phyloP scores from a whole-genome alignment of 2,888 invertebrate species.

The Hirtodrosophila histrioides region DNA sequence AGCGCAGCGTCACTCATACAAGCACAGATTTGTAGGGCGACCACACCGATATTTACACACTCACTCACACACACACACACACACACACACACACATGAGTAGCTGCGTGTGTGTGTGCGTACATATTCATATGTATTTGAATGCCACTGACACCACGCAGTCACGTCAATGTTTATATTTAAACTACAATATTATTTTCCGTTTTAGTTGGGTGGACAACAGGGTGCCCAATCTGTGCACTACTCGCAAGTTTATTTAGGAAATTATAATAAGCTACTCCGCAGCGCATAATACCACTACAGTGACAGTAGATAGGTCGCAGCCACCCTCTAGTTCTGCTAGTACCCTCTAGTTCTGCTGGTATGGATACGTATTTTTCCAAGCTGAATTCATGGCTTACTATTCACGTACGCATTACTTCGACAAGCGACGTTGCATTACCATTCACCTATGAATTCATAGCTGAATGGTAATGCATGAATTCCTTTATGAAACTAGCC shows the following conservation, averaged over 20 bases:
- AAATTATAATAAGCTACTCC: conserved; percentile 71
- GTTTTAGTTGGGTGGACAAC: conserved; percentile 39
- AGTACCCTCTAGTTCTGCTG: too few relatives aligned
- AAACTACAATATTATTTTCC: conserved; percentile 64
- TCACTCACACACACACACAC: not conserved
- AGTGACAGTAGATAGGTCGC: conserved; percentile 2
- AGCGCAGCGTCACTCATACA: conserved; percentile 11
- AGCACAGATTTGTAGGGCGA: conserved; percentile 10
- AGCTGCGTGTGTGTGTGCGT: too few relatives aligned
- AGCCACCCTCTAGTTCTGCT: too few relatives aligned
- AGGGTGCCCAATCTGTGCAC: conserved; percentile 24
- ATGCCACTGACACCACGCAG: conserved; percentile 7
- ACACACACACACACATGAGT: too few relatives aligned
- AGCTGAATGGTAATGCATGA: too few relatives aligned
- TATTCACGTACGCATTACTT: too few relatives aligned
- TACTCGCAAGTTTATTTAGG: conserved; percentile 59
- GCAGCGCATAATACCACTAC: conserved; percentile 31
- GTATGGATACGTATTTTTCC: too few relatives aligned
- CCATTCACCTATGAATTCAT: too few relatives aligned
- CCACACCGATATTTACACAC: not conserved
- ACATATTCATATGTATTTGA: too few relatives aligned
- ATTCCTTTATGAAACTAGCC: too few relatives aligned
- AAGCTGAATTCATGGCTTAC: too few relatives aligned
- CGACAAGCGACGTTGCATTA: too few relatives aligned
- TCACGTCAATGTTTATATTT: conserved; percentile 55